Evolutionary conservation across 2,113 vertebrate genomes (phyloP).

Genomic region (Podocnemis expansa): DNA sequence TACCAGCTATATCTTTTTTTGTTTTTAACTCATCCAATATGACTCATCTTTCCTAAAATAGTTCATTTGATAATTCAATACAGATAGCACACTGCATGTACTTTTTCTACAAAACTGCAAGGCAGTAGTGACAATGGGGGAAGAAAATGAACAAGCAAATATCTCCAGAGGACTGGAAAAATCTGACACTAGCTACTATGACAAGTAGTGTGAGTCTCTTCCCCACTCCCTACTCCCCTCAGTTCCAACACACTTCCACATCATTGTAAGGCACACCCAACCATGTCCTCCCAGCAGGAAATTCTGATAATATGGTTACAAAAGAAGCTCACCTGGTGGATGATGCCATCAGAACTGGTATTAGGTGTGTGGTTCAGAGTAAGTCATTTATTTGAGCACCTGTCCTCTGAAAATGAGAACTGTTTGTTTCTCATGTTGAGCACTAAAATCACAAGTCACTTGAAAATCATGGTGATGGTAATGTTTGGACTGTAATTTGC

Average conservation of each 20-base stretch:
- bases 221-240: rapidly evolving
- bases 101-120: not conserved
- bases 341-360: not conserved
- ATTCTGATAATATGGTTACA: not conserved
- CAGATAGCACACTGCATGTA: not conserved
- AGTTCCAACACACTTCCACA: not conserved
- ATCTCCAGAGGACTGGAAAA: not conserved
- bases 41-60: constrained; percentile 47
- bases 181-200: not conserved
- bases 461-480: not conserved
- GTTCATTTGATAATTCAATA: constrained; percentile 32
- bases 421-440: not conserved
- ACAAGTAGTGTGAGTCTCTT: not conserved
- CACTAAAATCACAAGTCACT: not conserved
- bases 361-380: not conserved
- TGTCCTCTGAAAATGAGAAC: not conserved
- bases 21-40: not conserved
- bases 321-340: not conserved
- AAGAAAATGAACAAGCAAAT: not conserved
- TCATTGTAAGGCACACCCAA: not conserved
- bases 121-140: not conserved
- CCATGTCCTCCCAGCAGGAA: not conserved
- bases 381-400: not conserved
- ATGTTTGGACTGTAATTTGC: not conserved
- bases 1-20: not conserved